Conservation (phyloP, 1,140 invertebrate genomes). For the Hesperophylax magnus region DNA sequence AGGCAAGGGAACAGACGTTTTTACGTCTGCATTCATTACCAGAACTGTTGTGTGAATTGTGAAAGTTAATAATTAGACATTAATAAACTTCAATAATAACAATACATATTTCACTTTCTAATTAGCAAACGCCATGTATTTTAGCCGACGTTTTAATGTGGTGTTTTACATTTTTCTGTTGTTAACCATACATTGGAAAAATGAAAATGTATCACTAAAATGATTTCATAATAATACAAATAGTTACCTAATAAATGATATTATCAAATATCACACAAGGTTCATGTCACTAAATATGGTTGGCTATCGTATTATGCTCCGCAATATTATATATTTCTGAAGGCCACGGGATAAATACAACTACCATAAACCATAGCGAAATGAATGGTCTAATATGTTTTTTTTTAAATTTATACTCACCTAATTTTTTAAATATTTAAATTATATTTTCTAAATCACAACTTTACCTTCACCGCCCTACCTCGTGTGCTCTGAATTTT, state of each 20-base stretch:
- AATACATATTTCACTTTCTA: conserved; percentile 38
- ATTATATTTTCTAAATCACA: too few relatives aligned
- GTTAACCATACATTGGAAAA: background rate
- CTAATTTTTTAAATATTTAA: too few relatives aligned
- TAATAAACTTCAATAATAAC: conserved; percentile 34
- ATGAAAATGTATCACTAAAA: background rate
- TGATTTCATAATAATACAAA: background rate
- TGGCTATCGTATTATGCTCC: background rate
- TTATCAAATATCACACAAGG: background rate
- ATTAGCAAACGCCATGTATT: conserved; percentile 5
- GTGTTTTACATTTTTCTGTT: conserved; percentile 15
- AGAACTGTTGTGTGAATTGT: background rate
- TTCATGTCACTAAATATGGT: background rate
- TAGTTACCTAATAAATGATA: background rate
- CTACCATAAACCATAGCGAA: too few relatives aligned
- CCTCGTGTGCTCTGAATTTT: too few relatives aligned
- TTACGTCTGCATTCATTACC: background rate
- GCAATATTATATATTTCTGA: too few relatives aligned
- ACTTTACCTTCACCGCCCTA: too few relatives aligned
- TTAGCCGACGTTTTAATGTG: conserved; percentile 1
- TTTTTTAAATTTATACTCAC: too few relatives aligned
- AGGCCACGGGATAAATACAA: too few relatives aligned
- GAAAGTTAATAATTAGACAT: conserved; percentile 32
- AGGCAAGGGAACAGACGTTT: background rate
- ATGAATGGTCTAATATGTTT: too few relatives aligned